phyloP scores from a whole-genome alignment of 1,140 invertebrate species.

The Sarcophaga bullata region DNA sequence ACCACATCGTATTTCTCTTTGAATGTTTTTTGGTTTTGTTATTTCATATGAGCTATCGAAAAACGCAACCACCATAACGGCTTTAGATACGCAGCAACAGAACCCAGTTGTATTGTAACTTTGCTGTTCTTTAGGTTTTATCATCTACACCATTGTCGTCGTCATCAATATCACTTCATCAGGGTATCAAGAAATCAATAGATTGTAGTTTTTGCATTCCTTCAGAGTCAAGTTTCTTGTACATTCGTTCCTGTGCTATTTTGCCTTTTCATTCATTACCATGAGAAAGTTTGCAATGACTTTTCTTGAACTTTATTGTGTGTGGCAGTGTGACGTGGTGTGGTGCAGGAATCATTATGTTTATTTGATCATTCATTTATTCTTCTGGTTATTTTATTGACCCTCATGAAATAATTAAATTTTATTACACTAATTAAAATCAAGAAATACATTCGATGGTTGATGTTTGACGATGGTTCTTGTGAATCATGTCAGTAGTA shows the following conservation, averaged over 20 bases:
- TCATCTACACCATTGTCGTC: background rate
- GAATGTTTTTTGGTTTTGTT: background rate
- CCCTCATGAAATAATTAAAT: constrained; percentile 4
- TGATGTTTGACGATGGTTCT: background rate
- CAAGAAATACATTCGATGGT: too few species aligned
- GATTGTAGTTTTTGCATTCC: too few species aligned
- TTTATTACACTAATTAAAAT: background rate
- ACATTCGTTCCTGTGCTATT: background rate
- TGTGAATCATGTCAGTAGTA: background rate
- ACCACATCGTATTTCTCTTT: background rate
- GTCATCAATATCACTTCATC: background rate
- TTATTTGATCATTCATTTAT: background rate
- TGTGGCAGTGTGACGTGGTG: too few species aligned
- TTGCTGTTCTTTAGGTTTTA: background rate
- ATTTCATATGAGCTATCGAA: background rate
- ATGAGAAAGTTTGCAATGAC: background rate
- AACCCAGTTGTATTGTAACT: background rate
- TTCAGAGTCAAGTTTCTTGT: too few species aligned
- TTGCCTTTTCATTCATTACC: background rate
- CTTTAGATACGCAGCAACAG: background rate
- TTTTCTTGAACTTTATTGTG: too few species aligned
- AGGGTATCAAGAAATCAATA: background rate
- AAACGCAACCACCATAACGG: constrained; percentile 14
- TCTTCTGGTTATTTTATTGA: background rate
- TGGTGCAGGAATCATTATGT: too few species aligned